Conservation (phyloP, 2,797 vertebrate species). For the Xiphorhynchus erythropygius region DNA sequence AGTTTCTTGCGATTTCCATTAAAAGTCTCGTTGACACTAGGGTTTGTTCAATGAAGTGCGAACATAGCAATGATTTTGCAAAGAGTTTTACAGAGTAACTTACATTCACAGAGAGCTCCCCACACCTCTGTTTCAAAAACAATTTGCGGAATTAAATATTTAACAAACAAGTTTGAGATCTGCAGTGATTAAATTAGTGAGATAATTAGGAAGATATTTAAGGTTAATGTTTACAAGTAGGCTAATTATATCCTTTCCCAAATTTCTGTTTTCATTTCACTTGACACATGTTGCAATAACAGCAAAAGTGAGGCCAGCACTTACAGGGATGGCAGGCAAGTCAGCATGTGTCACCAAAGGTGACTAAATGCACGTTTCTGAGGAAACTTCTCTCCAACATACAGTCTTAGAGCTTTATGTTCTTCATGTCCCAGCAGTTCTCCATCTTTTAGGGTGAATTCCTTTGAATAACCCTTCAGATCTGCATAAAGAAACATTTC, state of each 20-base stretch:
- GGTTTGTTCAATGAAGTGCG: not conserved
- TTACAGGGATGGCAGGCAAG: not conserved
- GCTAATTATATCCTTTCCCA: constrained; percentile 55
- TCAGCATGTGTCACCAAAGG: not conserved
- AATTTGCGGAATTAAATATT: constrained; percentile 36
- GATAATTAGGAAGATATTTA: constrained; percentile 61
- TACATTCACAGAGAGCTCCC: not conserved
- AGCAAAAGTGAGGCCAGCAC: not conserved
- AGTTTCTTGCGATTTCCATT: not conserved
- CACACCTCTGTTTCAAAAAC: constrained; percentile 25
- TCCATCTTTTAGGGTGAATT: not conserved
- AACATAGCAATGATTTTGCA: not conserved
- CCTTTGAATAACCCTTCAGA: not conserved
- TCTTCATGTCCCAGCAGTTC: not conserved
- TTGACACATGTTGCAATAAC: constrained; percentile 3
- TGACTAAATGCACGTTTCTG: not conserved
- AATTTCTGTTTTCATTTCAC: constrained; percentile 41
- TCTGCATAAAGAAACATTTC: not conserved
- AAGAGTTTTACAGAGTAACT: not conserved
- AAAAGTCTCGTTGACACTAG: not conserved
- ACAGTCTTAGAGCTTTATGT: not conserved
- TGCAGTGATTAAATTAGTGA: constrained; percentile 56
- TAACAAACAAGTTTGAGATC: constrained; percentile 51
- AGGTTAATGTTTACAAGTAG: constrained; percentile 62
- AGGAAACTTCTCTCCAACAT: not conserved